A percentile compares a stretch with the other conserved stretches of the same genome.
These are phyloP conservation scores for Melozone crissalis DNA, from an alignment of 2,113 vertebrate species.

Conservation along the genomic window DNA sequence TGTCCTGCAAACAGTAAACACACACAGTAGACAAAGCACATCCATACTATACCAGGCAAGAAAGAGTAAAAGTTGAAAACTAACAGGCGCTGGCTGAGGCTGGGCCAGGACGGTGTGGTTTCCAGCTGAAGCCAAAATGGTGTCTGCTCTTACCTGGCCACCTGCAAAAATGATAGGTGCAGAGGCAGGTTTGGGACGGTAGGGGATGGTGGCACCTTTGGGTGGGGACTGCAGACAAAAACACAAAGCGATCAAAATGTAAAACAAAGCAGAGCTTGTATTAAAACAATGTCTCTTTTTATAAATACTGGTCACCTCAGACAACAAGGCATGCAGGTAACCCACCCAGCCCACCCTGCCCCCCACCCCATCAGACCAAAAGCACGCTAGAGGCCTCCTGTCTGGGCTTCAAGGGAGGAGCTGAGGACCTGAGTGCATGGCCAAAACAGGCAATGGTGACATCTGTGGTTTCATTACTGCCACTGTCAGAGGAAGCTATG, in stretches of 20 bases:
- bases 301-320: not conserved
- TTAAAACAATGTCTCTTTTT: not conserved
- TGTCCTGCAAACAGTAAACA: not conserved
- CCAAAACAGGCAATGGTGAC: not conserved
- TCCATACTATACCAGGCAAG: slow-evolving; percentile 72
- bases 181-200: slow-evolving; percentile 86
- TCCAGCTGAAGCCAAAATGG: slow-evolving; percentile 81
- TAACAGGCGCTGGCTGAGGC: slow-evolving; percentile 86
- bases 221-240: slow-evolving; percentile 85
- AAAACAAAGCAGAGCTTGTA: not conserved
- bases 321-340: not conserved
- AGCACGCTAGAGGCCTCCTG: accelerated
- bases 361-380: not conserved
- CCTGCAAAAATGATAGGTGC: slow-evolving; percentile 82
- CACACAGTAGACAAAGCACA: slow-evolving; percentile 18
- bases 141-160: slow-evolving; percentile 81
- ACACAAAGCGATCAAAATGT: slow-evolving; percentile 43
- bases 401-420: not conserved
- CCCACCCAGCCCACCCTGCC: not conserved
- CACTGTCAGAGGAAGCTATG: not conserved
- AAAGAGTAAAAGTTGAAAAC: slow-evolving; percentile 74
- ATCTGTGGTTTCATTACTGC: not conserved
- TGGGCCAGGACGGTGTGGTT: slow-evolving; percentile 87
- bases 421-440: accelerated
- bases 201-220: slow-evolving; percentile 92